Evolutionary conservation across 2,888 invertebrate genomes (phyloP).

Genomic region (Orgyia antiqua): DNA sequence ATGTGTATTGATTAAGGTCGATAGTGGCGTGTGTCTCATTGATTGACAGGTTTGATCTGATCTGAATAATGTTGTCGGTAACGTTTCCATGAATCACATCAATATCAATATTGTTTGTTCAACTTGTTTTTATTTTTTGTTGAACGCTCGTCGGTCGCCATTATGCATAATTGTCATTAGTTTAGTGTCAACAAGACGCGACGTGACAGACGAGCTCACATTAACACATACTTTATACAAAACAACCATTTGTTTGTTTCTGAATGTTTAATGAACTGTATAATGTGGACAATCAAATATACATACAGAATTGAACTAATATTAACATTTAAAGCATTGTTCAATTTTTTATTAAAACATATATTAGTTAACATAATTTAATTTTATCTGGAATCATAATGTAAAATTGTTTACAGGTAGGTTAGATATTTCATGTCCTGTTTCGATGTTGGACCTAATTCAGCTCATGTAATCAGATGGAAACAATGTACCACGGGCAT

Average conservation of each 20-base stretch:
- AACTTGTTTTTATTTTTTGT: slow-evolving; percentile 29
- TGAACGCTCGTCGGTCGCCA: slow-evolving; percentile 22
- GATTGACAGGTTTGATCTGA: slow-evolving; percentile 48
- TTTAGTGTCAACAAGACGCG: slow-evolving; percentile 15
- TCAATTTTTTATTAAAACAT: too few species aligned
- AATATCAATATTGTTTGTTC: slow-evolving; percentile 43
- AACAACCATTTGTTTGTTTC: slow-evolving; percentile 3
- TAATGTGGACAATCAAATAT: too few species aligned
- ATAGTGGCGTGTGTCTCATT: slow-evolving; percentile 18
- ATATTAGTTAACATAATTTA: too few species aligned
- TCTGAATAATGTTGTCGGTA: slow-evolving; percentile 40
- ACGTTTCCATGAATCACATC: slow-evolving; percentile 52
- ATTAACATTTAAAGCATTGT: too few species aligned
- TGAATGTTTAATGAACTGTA: too few species aligned
- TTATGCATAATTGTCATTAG: slow-evolving; percentile 32
- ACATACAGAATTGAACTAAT: too few species aligned
- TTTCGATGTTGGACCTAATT: too few species aligned
- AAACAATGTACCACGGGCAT: too few species aligned
- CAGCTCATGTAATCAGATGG: too few species aligned
- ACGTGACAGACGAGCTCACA: slow-evolving; percentile 9
- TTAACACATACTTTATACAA: slow-evolving; percentile 1
- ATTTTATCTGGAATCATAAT: too few species aligned
- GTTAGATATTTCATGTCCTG: too few species aligned
- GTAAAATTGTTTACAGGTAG: too few species aligned
- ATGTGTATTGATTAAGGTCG: slow-evolving; percentile 17